phyloP scores from a whole-genome alignment of 2,888 invertebrate genomes.

The Pocota personata region DNA sequence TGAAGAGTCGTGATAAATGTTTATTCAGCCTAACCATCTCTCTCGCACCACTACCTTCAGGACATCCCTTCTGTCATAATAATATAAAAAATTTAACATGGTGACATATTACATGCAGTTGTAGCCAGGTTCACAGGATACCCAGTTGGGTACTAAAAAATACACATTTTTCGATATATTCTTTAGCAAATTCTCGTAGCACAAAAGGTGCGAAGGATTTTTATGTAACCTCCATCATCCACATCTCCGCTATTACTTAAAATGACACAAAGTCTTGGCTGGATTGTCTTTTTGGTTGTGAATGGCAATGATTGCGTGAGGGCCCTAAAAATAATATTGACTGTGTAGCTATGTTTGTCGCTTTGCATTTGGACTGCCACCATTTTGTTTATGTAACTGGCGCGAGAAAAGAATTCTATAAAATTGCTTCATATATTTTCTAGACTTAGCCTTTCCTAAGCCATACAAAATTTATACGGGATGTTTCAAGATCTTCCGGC shows the following conservation, averaged over 20 bases:
- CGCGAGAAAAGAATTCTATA: no score
- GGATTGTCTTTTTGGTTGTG: background rate
- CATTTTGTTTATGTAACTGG: no score
- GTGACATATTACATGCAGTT: slow-evolving; percentile 35
- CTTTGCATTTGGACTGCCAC: no score
- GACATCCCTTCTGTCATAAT: slow-evolving; percentile 14
- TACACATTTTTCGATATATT: slow-evolving; percentile 38
- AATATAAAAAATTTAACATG: slow-evolving; percentile 38
- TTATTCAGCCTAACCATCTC: slow-evolving; percentile 30
- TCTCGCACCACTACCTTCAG: background rate
- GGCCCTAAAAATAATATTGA: background rate
- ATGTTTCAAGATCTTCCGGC: no score
- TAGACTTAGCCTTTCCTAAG: no score
- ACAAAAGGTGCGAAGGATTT: background rate
- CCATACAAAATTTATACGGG: no score
- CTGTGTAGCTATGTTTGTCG: background rate
- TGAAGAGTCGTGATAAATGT: slow-evolving; percentile 47
- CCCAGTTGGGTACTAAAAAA: slow-evolving; percentile 1
- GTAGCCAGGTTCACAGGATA: slow-evolving; percentile 9
- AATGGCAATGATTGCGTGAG: background rate
- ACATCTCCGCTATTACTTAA: slow-evolving; percentile 3
- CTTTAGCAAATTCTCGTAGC: slow-evolving; percentile 4
- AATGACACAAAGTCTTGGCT: background rate
- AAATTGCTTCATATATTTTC: no score
- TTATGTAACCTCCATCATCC: background rate